phyloP scores from a whole-genome alignment of 1,140 invertebrate species.

The Bombus waltoni region DNA sequence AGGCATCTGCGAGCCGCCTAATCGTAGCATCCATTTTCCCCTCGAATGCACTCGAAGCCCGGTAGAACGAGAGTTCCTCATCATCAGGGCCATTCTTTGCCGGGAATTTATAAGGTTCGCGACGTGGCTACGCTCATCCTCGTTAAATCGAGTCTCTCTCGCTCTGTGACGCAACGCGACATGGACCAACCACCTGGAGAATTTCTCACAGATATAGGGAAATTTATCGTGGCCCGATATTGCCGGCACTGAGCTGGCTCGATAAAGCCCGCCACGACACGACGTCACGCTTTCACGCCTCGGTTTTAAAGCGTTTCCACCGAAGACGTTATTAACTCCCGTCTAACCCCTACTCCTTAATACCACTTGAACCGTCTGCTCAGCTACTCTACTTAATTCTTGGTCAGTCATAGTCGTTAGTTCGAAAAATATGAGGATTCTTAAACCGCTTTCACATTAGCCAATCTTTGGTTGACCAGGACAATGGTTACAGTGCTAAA shows the following conservation, averaged over 20 bases:
- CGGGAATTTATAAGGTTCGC: slow-evolving; percentile 49
- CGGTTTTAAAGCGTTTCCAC: slow-evolving; percentile 28
- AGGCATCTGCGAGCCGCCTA: background rate
- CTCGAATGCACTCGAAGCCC: slow-evolving; percentile 8
- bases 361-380: background rate
- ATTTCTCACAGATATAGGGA: slow-evolving; percentile 51
- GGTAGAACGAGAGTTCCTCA: slow-evolving; percentile 26
- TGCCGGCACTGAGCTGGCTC: slow-evolving; percentile 30
- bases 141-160: slow-evolving; percentile 33
- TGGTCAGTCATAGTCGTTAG: slow-evolving; percentile 9
- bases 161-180: background rate
- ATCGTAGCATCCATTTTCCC: slow-evolving; percentile 28
- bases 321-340: slow-evolving; percentile 38
- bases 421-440: background rate
- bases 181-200: slow-evolving; percentile 32
- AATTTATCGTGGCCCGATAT: slow-evolving; percentile 53
- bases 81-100: slow-evolving; percentile 41
- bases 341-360: background rate
- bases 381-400: background rate
- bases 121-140: slow-evolving; percentile 28
- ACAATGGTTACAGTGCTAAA: too few relatives aligned
- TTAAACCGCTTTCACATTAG: background rate
- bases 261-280: slow-evolving; percentile 29
- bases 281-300: slow-evolving; percentile 26
- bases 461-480: too few relatives aligned